A percentile compares a stretch with the other conserved stretches of the same genome.
phyloP scores from a whole-genome alignment of 1,140 invertebrate genomes.

The Rhagoletis zephyria region DNA sequence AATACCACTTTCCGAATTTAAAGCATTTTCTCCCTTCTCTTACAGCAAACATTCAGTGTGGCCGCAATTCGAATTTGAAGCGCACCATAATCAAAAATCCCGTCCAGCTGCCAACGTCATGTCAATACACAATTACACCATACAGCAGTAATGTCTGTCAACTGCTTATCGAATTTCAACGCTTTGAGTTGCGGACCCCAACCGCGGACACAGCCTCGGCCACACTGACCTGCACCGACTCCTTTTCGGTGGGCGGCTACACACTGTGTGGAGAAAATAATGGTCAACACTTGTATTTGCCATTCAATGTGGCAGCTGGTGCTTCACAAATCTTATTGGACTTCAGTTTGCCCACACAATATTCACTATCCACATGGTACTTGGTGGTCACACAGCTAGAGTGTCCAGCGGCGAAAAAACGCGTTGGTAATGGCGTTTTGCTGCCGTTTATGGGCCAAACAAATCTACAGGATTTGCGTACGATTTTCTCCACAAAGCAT shows the following conservation, averaged over 20 bases:
- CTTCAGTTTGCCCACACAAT: slow-evolving; percentile 61
- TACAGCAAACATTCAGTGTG: slow-evolving; percentile 57
- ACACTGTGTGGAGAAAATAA: slow-evolving; percentile 83
- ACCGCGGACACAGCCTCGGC: slow-evolving; percentile 52
- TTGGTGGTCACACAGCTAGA: slow-evolving; percentile 79
- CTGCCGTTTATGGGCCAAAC: slow-evolving; percentile 58
- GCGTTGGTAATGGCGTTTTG: slow-evolving; percentile 53
- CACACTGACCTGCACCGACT: slow-evolving; percentile 74
- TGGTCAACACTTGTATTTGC: slow-evolving; percentile 79
- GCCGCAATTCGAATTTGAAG: slow-evolving; percentile 38
- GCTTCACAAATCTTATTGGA: slow-evolving; percentile 63
- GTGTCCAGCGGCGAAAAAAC: slow-evolving; percentile 68
- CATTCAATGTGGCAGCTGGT: slow-evolving; percentile 66
- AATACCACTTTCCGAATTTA: neutral
- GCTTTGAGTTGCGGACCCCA: slow-evolving; percentile 82
- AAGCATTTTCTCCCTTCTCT: neutral
- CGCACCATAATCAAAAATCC: slow-evolving; percentile 56
- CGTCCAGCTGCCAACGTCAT: slow-evolving; percentile 45
- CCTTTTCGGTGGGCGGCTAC: slow-evolving; percentile 75
- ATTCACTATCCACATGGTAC: slow-evolving; percentile 74
- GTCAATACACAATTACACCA: slow-evolving; percentile 66
- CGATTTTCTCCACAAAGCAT: slow-evolving; percentile 67
- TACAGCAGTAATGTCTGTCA: slow-evolving; percentile 76
- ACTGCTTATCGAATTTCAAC: slow-evolving; percentile 84
- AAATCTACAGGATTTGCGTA: slow-evolving; percentile 66